Percentiles rank a stretch among this genome's conserved stretches.
Evolutionary conservation across 2,113 vertebrate species (phyloP).

Genomic region (Pica pica): DNA sequence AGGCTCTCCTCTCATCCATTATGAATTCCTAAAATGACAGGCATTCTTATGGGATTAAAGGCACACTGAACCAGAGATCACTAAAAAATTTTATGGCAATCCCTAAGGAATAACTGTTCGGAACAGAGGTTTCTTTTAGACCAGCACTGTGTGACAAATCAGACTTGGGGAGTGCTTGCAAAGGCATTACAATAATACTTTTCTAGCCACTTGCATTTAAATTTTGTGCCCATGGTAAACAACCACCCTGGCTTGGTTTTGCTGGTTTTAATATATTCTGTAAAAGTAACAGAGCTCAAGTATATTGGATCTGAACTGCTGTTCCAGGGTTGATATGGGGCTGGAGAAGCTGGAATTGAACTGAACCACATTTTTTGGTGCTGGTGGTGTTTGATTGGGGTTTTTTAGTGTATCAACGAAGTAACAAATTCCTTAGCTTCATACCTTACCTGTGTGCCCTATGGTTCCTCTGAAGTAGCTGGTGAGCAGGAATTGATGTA

Average conservation of each 20-base stretch:
- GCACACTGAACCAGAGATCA: background rate
- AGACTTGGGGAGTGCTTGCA: background rate
- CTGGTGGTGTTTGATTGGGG: background rate
- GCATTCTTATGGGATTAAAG: background rate
- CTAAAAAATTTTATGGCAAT: background rate
- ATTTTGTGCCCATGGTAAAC: background rate
- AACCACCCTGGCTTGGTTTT: background rate
- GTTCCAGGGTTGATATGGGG: background rate
- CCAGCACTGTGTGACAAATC: background rate
- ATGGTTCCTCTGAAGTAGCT: background rate
- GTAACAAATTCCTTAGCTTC: background rate
- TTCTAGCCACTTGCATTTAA: background rate
- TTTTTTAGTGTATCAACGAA: background rate
- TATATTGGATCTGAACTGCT: background rate
- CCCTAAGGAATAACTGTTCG: background rate
- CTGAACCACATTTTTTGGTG: background rate
- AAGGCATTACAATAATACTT: background rate
- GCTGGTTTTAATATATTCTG: background rate
- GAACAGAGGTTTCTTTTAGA: background rate
- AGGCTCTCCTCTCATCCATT: background rate
- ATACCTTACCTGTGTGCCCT: background rate
- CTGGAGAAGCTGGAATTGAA: background rate
- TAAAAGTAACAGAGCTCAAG: background rate
- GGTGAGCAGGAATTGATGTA: background rate
- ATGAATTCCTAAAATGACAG: background rate